These are phyloP conservation scores for Hemaris fuciformis DNA, from an alignment of 2,888 invertebrate species.

Conservation along the genomic window DNA sequence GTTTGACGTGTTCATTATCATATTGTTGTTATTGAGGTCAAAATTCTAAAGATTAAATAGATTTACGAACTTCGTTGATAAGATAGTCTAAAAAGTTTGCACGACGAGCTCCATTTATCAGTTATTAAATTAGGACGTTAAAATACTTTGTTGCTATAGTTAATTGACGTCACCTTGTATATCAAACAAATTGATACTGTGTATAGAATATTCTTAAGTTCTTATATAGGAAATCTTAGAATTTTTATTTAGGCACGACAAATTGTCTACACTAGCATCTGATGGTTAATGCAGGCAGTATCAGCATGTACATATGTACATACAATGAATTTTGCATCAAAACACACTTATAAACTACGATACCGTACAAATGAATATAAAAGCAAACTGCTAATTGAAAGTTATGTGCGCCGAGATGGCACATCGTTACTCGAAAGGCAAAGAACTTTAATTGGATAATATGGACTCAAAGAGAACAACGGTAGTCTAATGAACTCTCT, in stretches of 20 bases:
- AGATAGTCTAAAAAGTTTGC: slow-evolving; percentile 24
- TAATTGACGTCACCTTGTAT: not conserved
- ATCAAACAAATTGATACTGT: not conserved
- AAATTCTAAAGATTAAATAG: slow-evolving; percentile 31
- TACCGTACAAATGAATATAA: not conserved
- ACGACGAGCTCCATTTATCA: not conserved
- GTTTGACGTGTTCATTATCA: slow-evolving; percentile 15
- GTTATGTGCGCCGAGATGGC: not conserved
- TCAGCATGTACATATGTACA: no score
- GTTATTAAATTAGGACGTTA: not conserved
- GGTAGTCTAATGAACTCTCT: slow-evolving; percentile 7
- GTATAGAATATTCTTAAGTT: no score
- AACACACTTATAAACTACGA: not conserved
- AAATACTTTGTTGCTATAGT: not conserved
- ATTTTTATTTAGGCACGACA: no score
- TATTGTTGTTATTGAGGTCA: slow-evolving; percentile 36
- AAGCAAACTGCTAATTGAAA: not conserved
- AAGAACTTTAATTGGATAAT: slow-evolving; percentile 10
- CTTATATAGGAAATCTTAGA: no score
- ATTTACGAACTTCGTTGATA: slow-evolving; percentile 37
- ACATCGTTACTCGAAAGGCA: not conserved
- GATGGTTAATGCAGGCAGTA: no score
- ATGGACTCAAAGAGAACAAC: slow-evolving; percentile 9
- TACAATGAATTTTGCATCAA: no score
- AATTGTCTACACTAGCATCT: no score